phyloP scores from a whole-genome alignment of 1,140 invertebrate species.

The Acromyrmex echinatior region DNA sequence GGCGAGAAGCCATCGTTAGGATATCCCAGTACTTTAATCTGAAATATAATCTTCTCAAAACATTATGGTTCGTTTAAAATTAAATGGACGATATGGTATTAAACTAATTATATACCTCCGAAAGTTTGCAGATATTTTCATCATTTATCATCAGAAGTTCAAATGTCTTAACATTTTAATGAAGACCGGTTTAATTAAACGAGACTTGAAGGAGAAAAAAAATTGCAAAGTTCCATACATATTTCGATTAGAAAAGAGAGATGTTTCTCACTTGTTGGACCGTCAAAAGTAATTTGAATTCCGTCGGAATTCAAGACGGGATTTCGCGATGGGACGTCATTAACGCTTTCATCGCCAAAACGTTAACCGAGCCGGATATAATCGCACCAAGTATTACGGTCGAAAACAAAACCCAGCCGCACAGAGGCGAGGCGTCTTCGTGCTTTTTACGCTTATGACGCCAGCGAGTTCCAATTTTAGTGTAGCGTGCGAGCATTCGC shows the following conservation, averaged over 20 bases:
- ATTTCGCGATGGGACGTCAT: not conserved
- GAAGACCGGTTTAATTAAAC: not conserved
- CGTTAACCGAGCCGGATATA: slow-evolving; percentile 36
- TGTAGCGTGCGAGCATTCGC: slow-evolving; percentile 59
- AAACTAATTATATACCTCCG: not conserved
- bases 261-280: not conserved
- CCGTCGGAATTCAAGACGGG: not conserved
- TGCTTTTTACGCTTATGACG: slow-evolving; percentile 74
- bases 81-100: not conserved
- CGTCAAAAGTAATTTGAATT: slow-evolving; percentile 20
- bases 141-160: not conserved
- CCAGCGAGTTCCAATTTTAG: slow-evolving; percentile 75
- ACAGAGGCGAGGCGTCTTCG: not conserved
- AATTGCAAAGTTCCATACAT: not conserved
- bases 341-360: not conserved
- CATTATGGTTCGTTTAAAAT: not conserved
- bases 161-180: not conserved
- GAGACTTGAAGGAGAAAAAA: not conserved
- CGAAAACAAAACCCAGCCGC: slow-evolving; percentile 50
- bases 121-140: not conserved
- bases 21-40: not conserved
- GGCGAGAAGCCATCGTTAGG: not conserved
- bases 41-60: not conserved
- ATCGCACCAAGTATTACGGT: not conserved
- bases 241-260: not conserved